A percentile compares a stretch with the other conserved stretches of the same genome.
phyloP scores from a whole-genome alignment of 1,140 invertebrate genomes.

The Pristionchus pacificus region DNA sequence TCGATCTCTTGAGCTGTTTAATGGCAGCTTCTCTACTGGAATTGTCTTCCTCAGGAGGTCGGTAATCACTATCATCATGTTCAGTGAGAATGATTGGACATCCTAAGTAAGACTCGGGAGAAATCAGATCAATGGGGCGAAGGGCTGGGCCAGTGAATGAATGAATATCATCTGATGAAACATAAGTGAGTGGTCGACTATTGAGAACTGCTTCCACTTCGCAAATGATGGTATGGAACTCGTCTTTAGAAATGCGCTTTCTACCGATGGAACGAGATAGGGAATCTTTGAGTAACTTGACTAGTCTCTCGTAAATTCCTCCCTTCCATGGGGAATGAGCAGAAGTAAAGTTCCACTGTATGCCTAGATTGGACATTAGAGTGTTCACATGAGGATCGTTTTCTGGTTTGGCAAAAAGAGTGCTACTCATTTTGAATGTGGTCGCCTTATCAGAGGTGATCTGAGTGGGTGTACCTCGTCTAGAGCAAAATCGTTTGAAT shows the following conservation, averaged over 20 bases:
- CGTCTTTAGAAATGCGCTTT: neutral
- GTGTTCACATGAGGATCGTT: neutral
- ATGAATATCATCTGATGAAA: neutral
- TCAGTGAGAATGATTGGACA: neutral
- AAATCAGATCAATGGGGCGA: neutral
- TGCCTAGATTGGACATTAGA: neutral
- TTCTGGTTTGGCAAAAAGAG: neutral
- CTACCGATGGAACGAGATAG: neutral
- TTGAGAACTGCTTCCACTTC: constrained; percentile 7
- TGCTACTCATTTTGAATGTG: constrained; percentile 1
- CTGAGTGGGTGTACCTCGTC: neutral
- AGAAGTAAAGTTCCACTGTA: neutral
- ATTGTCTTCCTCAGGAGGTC: neutral
- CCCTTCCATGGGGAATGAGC: neutral
- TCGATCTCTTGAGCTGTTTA: neutral
- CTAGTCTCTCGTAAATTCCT: constrained; percentile 2
- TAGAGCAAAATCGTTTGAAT: neutral
- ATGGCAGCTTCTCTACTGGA: neutral
- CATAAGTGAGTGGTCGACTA: constrained; percentile 1
- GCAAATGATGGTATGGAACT: neutral
- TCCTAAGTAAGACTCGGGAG: neutral
- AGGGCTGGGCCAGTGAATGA: neutral
- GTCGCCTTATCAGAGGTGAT: constrained; percentile 4
- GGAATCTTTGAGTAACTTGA: neutral
- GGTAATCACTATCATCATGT: neutral